Evolutionary conservation across 2,888 invertebrate genomes (phyloP), one percentile per base, ranked within the genome.

Genomic region (Oscheius sp.): DNA sequence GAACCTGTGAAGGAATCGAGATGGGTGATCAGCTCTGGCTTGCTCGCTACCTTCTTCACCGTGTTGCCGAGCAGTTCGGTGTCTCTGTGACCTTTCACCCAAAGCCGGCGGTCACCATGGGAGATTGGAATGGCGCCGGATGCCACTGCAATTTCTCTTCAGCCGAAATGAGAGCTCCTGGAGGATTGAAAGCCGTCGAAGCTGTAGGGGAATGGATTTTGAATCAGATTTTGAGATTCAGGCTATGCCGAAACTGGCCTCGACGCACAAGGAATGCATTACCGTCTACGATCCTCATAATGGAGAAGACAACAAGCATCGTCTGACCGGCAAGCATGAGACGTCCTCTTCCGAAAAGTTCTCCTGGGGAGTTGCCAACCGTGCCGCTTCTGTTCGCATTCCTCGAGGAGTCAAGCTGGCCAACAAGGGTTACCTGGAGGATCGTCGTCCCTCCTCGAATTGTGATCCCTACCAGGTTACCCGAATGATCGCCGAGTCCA

Each of bases 101-200:
- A 50, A 91, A 91, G 79, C 91, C 90, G 3, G 58, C 75, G 57
- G 75, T 77, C 32, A 84, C 79, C 21, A 66, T 73, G 63, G 84
- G 83, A 29, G 94, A 94, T 89, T 96, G 96, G 96, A 96, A 96
- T 89, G 96, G 96, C 2, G 95, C 97, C 62, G 96, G 96, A 0
- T 96, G 95, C 0, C 96, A 97, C 89, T 94, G 94, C 74, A 97
- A 97, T 91, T 96, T 96, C 91, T 96, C 96, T 11, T 97, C 96
- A 0, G 93, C 93, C 89, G 92, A 92, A 37, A 97, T 96, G 96
- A 92, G 97, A 63, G 71, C 57, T 11, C 68, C 71, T 3, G 80
- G 82, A 13, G 83, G 83, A 9, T 35, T 81, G 13, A 75, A 78
- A 70, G 74, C 55, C 53, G 78, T 83, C 65, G 77, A 83, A 60